Conservation (phyloP, 1,140 invertebrate species). For the Zaprionus inermis region DNA sequence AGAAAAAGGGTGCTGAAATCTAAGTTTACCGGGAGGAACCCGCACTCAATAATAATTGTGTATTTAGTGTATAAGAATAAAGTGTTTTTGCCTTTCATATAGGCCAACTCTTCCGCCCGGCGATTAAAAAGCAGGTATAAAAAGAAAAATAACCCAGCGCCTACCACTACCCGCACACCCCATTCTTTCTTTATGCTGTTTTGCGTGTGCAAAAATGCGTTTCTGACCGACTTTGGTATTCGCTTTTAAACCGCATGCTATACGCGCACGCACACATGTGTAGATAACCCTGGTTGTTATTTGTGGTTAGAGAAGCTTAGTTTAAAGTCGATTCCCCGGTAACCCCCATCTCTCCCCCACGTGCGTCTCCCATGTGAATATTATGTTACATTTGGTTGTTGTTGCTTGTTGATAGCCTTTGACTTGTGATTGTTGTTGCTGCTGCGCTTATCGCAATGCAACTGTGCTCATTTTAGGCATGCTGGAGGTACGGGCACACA, state of each 20-base stretch:
- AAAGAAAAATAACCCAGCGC: slow-evolving; percentile 9
- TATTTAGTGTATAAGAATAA: slow-evolving; percentile 64
- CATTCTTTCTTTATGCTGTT: slow-evolving; percentile 9
- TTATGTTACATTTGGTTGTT: slow-evolving; percentile 32
- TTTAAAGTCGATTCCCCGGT: slow-evolving; percentile 31
- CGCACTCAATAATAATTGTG: slow-evolving; percentile 19
- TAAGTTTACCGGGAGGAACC: slow-evolving; percentile 19
- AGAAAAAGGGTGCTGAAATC: slow-evolving; percentile 34
- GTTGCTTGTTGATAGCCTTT: slow-evolving; percentile 66
- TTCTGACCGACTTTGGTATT: slow-evolving; percentile 45
- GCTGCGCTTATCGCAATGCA: slow-evolving; percentile 40
- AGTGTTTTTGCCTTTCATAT: slow-evolving; percentile 45
- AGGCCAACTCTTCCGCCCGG: slow-evolving; percentile 39
- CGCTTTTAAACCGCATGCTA: slow-evolving; percentile 25
- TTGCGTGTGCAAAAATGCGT: slow-evolving; percentile 32
- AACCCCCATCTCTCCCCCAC: slow-evolving; percentile 30
- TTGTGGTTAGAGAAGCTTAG: slow-evolving; percentile 72
- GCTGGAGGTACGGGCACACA: slow-evolving; percentile 22
- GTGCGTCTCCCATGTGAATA: slow-evolving; percentile 43
- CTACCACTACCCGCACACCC: slow-evolving; percentile 21
- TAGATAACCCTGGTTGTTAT: slow-evolving; percentile 47
- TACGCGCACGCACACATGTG: slow-evolving; percentile 11
- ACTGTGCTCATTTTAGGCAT: slow-evolving; percentile 18
- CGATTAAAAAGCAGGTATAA: slow-evolving; percentile 56
- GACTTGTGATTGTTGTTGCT: slow-evolving; percentile 21